Evolutionary conservation across 2,797 vertebrate genomes (phyloP).

Genomic region (Thripadectes ignobilis): DNA sequence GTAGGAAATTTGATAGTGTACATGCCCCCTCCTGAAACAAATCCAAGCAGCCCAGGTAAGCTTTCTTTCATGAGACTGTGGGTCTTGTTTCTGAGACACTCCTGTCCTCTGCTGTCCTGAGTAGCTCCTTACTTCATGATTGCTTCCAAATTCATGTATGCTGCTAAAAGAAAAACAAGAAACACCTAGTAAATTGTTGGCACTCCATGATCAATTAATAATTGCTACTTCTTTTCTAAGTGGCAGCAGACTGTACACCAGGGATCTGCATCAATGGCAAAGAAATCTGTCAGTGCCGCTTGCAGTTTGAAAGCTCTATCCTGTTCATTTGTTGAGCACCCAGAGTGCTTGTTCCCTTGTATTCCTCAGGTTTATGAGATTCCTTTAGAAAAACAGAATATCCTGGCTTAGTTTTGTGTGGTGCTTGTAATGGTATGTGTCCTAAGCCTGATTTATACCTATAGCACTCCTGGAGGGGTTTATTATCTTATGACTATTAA

Average conservation of each 20-base stretch:
- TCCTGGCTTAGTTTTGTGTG: background rate
- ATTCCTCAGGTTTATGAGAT: background rate
- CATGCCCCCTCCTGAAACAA: background rate
- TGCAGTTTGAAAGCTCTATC: slow-evolving; percentile 12
- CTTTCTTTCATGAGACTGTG: background rate
- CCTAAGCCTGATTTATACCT: background rate
- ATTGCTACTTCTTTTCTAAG: slow-evolving; percentile 8
- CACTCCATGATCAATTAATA: background rate
- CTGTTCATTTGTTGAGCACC: slow-evolving; percentile 33
- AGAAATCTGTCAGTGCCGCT: slow-evolving; percentile 37
- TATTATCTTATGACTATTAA: background rate
- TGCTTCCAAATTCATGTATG: background rate
- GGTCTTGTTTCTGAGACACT: background rate
- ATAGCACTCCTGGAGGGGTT: background rate
- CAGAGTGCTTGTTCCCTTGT: background rate
- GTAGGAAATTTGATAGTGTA: background rate
- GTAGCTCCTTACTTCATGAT: background rate
- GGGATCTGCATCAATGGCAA: background rate
- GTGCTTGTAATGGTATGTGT: background rate
- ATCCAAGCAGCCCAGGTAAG: background rate
- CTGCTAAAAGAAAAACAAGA: background rate
- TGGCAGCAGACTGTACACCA: background rate
- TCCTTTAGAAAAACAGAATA: background rate
- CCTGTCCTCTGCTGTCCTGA: background rate
- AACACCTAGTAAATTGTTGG: background rate